Conservation (phyloP, 2,888 invertebrate species). For the Drosophila mercatorum region DNA sequence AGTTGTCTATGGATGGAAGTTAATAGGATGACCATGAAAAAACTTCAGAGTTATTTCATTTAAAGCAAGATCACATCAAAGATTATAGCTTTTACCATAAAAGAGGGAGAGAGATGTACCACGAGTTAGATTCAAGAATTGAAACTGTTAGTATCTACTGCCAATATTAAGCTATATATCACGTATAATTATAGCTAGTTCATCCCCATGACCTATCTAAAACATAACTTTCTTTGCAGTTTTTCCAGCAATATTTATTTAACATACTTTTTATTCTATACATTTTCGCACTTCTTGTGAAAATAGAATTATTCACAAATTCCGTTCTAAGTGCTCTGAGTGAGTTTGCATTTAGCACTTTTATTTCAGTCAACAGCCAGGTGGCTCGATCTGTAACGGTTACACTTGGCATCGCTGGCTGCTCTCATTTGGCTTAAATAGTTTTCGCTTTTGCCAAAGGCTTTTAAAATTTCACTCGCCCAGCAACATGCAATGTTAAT, state of each 20-base stretch:
- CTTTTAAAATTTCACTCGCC: conserved; percentile 40
- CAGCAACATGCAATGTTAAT: conserved; percentile 56
- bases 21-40: too few relatives aligned
- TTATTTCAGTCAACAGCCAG: neutral
- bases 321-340: neutral
- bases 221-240: neutral
- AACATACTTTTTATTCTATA: neutral
- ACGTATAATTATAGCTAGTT: neutral
- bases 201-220: neutral
- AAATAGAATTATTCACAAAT: neutral
- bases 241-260: neutral
- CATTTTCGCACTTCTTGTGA: too few relatives aligned
- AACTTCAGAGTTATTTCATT: neutral
- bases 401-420: conserved; percentile 52
- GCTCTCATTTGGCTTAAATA: conserved; percentile 57
- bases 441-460: conserved; percentile 64
- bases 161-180: neutral
- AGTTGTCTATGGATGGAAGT: neutral
- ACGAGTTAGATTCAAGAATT: neutral
- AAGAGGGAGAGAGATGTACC: too few relatives aligned
- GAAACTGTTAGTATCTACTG: neutral
- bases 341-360: conserved; percentile 13
- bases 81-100: neutral
- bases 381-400: conserved; percentile 41
- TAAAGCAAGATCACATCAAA: neutral